Evolutionary conservation across 30 jellyfish, hydroid and myxozoan genomes (phyloP), one percentile per base, ranked within the genome.

Genomic region (Calvadosia cruxmelitensis): DNA sequence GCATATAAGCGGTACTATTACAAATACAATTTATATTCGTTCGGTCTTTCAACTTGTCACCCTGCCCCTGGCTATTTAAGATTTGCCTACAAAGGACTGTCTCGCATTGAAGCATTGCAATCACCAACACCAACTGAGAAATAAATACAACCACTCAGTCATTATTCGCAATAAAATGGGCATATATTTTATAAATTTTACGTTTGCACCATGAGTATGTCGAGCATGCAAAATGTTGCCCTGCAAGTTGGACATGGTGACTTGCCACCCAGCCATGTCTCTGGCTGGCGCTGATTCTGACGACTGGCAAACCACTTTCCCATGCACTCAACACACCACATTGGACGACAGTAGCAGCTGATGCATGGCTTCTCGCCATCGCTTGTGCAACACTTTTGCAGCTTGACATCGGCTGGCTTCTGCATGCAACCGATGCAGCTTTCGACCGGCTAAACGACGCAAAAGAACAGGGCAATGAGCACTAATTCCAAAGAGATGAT

Each of bases 191-290:
- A n/a, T n/a, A n/a, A n/a, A n/a, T n/a, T n/a, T n/a, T n/a, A n/a
- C n/a, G n/a, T 48, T 26, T 57, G 33, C 10, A 65, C 67, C 65
- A 65, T 65, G 5, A 65, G 68, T 34, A 88, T 88, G 68, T 88
- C 97, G 20, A 75, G 80, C 94, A 88, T 81, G 72, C 97, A 88
- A 69, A 88, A 88, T 32, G 63, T 81, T 31, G 94, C 81, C 26
- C 97, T 78, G 65, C 97, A 88, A 0, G 95, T 88, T 20, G 97
- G 97, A 61, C 97, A 88, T 7, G 94, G 93, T n/a, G 94, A 83
- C 65, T 1, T 25, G 33, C 95, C 80, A n/a, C 84, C 51, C 93
- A 81, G 70, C 97, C 97, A 88, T n/a, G 72, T 27, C 0, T 53
- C 24, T 1, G 93, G 93, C 0, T 71, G 78, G 25, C 71, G 67